Conservation (phyloP, 2,797 vertebrate species). For the Potorous gilbertii region DNA sequence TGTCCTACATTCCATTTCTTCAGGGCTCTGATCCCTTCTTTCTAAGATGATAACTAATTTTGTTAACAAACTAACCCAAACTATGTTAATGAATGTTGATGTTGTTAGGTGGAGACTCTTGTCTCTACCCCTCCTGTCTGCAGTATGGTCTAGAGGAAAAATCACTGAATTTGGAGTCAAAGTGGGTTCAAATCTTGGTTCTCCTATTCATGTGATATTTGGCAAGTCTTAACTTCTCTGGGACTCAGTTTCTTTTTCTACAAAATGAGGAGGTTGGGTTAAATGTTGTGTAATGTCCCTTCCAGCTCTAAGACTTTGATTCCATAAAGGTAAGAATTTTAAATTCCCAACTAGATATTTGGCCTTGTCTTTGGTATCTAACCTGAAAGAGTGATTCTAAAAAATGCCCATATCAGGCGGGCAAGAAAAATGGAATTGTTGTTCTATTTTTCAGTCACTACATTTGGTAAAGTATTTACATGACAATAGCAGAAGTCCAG, state of each 20-base stretch:
- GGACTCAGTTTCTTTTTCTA: not conserved
- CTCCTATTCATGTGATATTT: not conserved
- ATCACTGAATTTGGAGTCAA: not conserved
- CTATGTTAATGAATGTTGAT: not conserved
- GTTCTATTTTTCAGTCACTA: not conserved
- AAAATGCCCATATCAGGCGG: not conserved
- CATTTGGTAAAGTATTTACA: not conserved
- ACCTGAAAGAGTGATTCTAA: not conserved
- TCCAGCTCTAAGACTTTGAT: not conserved
- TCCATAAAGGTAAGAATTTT: not conserved
- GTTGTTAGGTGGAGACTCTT: not conserved
- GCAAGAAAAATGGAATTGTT: not conserved
- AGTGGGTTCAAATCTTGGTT: not conserved
- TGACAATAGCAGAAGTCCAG: not conserved
- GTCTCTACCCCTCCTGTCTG: not conserved
- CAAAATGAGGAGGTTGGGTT: not conserved
- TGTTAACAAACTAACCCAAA: conserved; percentile 3
- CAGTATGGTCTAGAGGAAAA: not conserved
- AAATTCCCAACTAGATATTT: not conserved
- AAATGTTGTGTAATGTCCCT: not conserved
- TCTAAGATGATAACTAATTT: not conserved
- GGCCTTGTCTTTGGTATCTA: not conserved
- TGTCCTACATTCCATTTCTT: conserved; percentile 5
- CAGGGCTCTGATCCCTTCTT: not conserved
- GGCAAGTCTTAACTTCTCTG: not conserved